phyloP scores from a whole-genome alignment of 2,888 invertebrate genomes.

The Plagodis dolabraria region DNA sequence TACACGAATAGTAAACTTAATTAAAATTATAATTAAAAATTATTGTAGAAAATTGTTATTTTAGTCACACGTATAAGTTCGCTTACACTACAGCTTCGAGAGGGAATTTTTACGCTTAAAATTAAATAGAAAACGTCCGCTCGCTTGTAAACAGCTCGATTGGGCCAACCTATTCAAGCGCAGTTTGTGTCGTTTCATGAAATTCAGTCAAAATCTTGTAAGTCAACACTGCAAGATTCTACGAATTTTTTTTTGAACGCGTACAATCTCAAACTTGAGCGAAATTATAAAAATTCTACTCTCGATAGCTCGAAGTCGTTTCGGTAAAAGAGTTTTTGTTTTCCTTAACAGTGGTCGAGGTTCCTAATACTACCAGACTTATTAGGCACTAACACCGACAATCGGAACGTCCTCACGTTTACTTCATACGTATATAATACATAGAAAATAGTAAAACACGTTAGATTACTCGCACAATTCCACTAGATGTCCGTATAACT shows the following conservation, averaged over 20 bases:
- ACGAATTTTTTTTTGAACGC: constrained; percentile 55
- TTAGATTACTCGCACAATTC: constrained; percentile 78
- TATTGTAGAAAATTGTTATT: constrained; percentile 77
- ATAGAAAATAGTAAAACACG: constrained; percentile 79
- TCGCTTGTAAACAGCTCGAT: constrained; percentile 12
- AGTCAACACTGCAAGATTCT: constrained; percentile 54
- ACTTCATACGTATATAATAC: constrained; percentile 66
- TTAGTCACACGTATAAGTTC: constrained; percentile 74
- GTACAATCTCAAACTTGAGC: constrained; percentile 36
- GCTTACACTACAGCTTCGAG: constrained; percentile 73
- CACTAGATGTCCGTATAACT: constrained; percentile 77
- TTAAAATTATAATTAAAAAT: constrained; percentile 50
- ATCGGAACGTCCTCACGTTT: constrained; percentile 63
- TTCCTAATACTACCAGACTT: constrained; percentile 76
- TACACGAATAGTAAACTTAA: constrained; percentile 64
- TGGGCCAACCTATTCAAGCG: background rate
- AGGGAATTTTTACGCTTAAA: constrained; percentile 57
- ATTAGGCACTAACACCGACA: constrained; percentile 80
- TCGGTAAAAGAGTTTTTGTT: constrained; percentile 61
- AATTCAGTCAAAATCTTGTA: constrained; percentile 66
- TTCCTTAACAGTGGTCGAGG: constrained; percentile 52
- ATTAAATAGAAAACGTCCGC: constrained; percentile 29
- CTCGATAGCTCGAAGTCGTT: constrained; percentile 71
- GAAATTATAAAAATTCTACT: constrained; percentile 55
- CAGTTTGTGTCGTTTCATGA: constrained; percentile 31